Evolutionary conservation across 2,797 vertebrate genomes (phyloP), one percentile per base, ranked within the genome.

Genomic region (Hemibagrus guttatus): DNA sequence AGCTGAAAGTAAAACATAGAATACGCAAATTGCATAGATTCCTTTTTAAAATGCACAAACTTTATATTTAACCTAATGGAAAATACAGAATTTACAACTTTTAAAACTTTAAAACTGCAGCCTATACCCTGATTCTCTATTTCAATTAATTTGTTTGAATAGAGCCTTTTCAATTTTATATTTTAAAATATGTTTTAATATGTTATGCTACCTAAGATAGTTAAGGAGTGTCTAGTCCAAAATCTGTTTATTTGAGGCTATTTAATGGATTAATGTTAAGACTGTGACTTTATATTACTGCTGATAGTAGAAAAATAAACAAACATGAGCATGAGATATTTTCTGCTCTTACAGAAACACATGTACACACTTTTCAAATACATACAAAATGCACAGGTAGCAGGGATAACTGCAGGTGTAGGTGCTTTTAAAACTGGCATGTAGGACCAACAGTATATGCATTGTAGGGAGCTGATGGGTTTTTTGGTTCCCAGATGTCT

Each of bases 1-100:
- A 59, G 76, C 21, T 42, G 76, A 84, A 49, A 46, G 68, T 86
- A 56, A 74, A 89, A 83, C 61, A 8, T 28, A 28, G 5, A 31
- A 31, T 49, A 61, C 28, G 9, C n/a, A 54, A 54, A 88, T 69
- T 54, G 13, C 64, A 59, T 54, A 6, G 1, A 31, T 81, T 52
- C 63, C 16, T 28, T 74, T 86, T 63, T 52, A 74, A 74, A 82
- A 79, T 39, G 58, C 74, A 64, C 39, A 68, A 52, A 75, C 80
- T 82, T 66, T 12, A 26, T 26, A 64, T 11, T 9, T 19, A 21
- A 42, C 0, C 1, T 14, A 31, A 31, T 68, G 31, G 12, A 68
- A 28, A 68, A 68, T 31, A 8, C 28, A 35, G 64, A 68, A 68
- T 35, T 31, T 31, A 17, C 6, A 63, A 12, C 3, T n/a, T n/a